Evolutionary conservation across 2,888 invertebrate genomes (phyloP), one percentile per base, ranked within the genome.

Genomic region (Thera britannica): DNA sequence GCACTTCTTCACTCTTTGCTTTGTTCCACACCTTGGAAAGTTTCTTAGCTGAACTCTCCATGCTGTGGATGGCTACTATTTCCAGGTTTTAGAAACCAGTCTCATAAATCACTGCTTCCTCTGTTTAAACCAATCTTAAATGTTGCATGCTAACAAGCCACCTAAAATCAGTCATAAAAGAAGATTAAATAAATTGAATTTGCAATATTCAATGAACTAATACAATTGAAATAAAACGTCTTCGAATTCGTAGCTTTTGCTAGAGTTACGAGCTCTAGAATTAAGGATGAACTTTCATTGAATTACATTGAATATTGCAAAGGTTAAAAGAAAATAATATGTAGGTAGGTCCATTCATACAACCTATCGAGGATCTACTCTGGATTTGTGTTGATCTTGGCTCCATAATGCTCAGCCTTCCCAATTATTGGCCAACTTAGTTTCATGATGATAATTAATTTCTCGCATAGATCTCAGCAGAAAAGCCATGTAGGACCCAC

Each of bases 111-210:
- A 77, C 74, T 77, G 83, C 84, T 84, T 85, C 72, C 79, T 76
- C 79, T 77, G 77, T 75, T 65, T 68, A 68, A 71, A 72, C 73
- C 77, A 78, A 75, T 69, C 64, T 68, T 84, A 79, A 78, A 79
- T 84, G 81, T 86, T 84, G 90, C 90, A 90, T 90, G 90, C 77
- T 87, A 83, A 84, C 82, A 76, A 70, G 68, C 68, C 75, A 73
- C 70, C 68, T 74, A 73, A 80, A 79, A 73, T 65, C 59, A 76
- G 75, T 69, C 62, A 70, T 74, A 77, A 79, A 72, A 64, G 11
- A 72, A 75, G 64, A 36, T 52, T 71, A 74, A 73, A 75, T 63
- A 49, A 65, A 61, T 23, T 58, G 67, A 71, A 72, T 79, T 80
- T 77, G 75, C 77, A 80, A 80, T 75, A 80, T 80, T 81, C 79